Percentiles rank a stretch among this genome's conserved stretches.
These are phyloP conservation scores for Aphidius colemani DNA, from an alignment of 2,888 invertebrate genomes.

Conservation along the genomic window DNA sequence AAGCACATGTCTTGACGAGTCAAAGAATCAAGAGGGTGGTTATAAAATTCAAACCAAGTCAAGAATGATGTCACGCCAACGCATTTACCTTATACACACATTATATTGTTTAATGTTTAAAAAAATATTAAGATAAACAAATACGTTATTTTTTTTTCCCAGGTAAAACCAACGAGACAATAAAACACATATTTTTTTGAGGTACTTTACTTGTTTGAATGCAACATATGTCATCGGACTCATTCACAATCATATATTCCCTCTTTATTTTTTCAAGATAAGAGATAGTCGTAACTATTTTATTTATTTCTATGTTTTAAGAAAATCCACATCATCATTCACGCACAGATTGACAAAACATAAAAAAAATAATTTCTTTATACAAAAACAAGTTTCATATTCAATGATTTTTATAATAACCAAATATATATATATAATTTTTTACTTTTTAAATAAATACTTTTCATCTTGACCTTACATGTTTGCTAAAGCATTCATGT, in stretches of 20 bases:
- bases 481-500: too few species aligned
- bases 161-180: conserved; percentile 17
- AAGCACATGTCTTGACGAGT: conserved; percentile 17
- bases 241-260: conserved; percentile 30
- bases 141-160: conserved; percentile 3
- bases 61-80: conserved; percentile 44
- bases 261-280: conserved; percentile 14
- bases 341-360: too few species aligned
- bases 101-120: not conserved
- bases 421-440: too few species aligned
- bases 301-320: too few species aligned
- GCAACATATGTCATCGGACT: conserved; percentile 32
- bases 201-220: too few species aligned
- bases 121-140: conserved; percentile 6
- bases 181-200: conserved; percentile 29
- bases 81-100: conserved; percentile 20
- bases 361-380: too few species aligned
- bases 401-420: too few species aligned
- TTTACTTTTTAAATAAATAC: too few species aligned
- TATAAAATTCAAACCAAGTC: conserved; percentile 28
- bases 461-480: too few species aligned
- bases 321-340: too few species aligned
- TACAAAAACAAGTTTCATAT: too few species aligned
- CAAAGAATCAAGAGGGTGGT: conserved; percentile 32
- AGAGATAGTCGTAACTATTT: not conserved